A percentile compares a stretch with the other conserved stretches of the same genome.
Evolutionary conservation across 2,888 invertebrate species (phyloP).

Genomic region (Boloria selene): DNA sequence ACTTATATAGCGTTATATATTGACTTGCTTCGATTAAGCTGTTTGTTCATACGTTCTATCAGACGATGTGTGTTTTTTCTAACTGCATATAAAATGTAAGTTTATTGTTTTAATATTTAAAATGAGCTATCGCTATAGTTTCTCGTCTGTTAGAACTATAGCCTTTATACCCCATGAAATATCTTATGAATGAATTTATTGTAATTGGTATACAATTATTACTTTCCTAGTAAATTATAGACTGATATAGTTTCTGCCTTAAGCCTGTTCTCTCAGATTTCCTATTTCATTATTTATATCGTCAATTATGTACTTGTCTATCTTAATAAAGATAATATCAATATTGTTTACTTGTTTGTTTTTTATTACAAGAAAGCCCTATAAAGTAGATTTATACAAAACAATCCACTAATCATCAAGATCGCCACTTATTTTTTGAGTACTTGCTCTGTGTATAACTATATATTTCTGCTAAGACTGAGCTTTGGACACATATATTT

Average conservation of each 20-base stretch:
- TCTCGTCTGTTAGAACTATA: constrained; percentile 20
- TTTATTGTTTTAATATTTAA: not conserved
- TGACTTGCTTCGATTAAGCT: constrained; percentile 13
- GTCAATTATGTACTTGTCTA: constrained; percentile 47
- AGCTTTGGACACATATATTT: too few relatives aligned
- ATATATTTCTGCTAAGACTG: too few relatives aligned
- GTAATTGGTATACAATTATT: constrained; percentile 31
- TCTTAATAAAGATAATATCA: constrained; percentile 42
- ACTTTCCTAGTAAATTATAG: constrained; percentile 49
- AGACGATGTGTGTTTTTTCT: not conserved
- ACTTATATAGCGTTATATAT: constrained; percentile 23
- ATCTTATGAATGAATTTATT: constrained; percentile 33
- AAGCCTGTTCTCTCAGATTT: constrained; percentile 42
- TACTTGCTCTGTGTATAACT: too few relatives aligned
- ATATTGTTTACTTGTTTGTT: constrained; percentile 35
- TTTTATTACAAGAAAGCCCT: constrained; percentile 2
- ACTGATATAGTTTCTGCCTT: constrained; percentile 57
- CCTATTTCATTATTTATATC: constrained; percentile 45
- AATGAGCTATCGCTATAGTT: constrained; percentile 15
- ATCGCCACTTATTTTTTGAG: too few relatives aligned
- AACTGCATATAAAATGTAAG: not conserved
- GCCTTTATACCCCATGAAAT: constrained; percentile 22
- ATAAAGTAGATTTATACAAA: not conserved
- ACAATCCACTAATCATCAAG: too few relatives aligned
- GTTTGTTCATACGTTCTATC: constrained; percentile 5